These are phyloP conservation scores for Melanotaenia parkinsoni DNA, from an alignment of 2,797 vertebrate species.

Conservation along the genomic window DNA sequence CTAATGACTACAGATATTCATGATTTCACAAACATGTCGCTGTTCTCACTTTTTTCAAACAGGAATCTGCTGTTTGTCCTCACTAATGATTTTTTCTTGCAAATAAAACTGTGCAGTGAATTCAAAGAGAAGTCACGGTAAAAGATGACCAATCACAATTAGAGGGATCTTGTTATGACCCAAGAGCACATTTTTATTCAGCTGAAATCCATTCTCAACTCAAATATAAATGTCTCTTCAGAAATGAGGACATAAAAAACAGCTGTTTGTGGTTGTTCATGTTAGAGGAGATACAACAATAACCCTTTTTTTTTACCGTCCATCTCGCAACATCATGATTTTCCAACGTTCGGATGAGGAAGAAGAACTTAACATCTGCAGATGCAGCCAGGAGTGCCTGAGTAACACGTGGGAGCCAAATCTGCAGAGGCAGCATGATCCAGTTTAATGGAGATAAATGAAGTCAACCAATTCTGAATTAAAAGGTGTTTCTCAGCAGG, in stretches of 20 bases:
- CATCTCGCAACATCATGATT: slow-evolving; percentile 85
- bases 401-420: slow-evolving; percentile 90
- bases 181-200: neutral
- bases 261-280: neutral
- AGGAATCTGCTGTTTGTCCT: neutral
- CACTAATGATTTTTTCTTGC: neutral
- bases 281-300: no score
- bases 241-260: neutral
- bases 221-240: neutral
- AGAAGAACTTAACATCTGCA: slow-evolving; percentile 91
- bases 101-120: neutral
- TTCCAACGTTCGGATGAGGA: slow-evolving; percentile 84
- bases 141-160: neutral
- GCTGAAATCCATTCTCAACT: neutral
- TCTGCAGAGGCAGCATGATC: slow-evolving; percentile 74
- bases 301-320: slow-evolving; percentile 81
- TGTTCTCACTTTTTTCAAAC: neutral
- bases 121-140: neutral
- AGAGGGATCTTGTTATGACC: neutral
- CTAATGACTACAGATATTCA: neutral
- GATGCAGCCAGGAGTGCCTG: slow-evolving; percentile 90
- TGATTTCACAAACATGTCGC: neutral
- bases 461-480: neutral
- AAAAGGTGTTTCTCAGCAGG: neutral
- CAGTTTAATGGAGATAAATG: slow-evolving; percentile 6